Evolutionary conservation across 1,140 invertebrate species (phyloP), one percentile per base, ranked within the genome.

Genomic region (Anoplophora glabripennis): DNA sequence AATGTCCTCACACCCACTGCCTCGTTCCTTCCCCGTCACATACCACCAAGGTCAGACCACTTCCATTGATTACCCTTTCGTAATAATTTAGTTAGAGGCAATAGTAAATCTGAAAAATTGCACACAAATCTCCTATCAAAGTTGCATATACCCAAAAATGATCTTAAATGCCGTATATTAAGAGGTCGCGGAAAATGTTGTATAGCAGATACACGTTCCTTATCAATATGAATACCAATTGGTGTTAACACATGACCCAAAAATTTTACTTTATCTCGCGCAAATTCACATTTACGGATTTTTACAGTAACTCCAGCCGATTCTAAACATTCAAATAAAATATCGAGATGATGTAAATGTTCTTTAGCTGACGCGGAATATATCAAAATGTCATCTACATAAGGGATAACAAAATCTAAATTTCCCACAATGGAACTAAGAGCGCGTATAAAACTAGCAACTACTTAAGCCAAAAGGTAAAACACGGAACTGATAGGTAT

Each of bases 371-470:
- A 18, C 15, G 10, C 17, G 11, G 44, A n/a, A 46, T 15, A 18
- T n/a, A 46, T 18, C 28, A 46, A 10, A 73, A 64, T 7, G 15
- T 36, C 48, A 12, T 51, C 48, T n/a, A 51, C 48, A 51, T 51
- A 51, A 10, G 34, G 18, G 11, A n/a, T 33, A 12, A 11, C 34
- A 28, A 28, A 36, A 21, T 10, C 21, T 51, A 33, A 10, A n/a
- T 12, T 17, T 28, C 48, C 48, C 15, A 51, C 11, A 34, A 51
- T 28, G 7, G 8, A 14, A 34, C 34, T 51, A 11, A 51, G 33
- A 34, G 18, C 21, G 10, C 17, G 21, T 7, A 34, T 51, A 12
- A 51, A 17, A 11, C 11, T 12, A 11, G 48, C 34, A 18, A 51
- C 34, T 51, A 34, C 33, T 36, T 12, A 51, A 28, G 5, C 48